A percentile compares a stretch with the other conserved stretches of the same genome.
Conservation (phyloP, 2,113 vertebrate genomes). For the Chionis minor region DNA sequence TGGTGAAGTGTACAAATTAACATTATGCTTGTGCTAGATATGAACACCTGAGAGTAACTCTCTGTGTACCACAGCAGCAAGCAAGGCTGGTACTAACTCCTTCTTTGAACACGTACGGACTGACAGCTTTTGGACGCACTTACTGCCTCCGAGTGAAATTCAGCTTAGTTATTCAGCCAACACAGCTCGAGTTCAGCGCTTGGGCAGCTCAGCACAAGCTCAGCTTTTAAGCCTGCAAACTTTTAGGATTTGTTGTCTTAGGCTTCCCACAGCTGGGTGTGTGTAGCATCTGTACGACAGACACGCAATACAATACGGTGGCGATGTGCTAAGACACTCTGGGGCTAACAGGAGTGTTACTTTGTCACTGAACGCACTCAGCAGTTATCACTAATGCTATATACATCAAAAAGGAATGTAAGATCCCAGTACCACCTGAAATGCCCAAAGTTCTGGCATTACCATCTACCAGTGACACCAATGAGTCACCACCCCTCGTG, state of each 20-base stretch:
- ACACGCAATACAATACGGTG: background rate
- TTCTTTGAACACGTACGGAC: background rate
- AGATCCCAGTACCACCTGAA: background rate
- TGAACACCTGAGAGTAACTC: background rate
- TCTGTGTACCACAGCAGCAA: background rate
- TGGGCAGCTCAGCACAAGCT: background rate
- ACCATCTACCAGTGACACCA: background rate
- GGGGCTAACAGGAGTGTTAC: background rate
- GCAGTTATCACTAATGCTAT: background rate
- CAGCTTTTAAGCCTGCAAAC: background rate
- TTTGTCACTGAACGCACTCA: background rate
- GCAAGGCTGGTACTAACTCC: background rate
- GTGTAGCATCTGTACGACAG: background rate
- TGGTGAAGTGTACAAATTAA: background rate
- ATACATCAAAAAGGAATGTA: background rate
- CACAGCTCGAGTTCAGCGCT: background rate
- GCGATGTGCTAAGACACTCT: too few species aligned
- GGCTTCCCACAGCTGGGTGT: background rate
- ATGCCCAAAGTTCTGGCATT: background rate
- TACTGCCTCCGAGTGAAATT: background rate
- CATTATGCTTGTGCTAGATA: background rate
- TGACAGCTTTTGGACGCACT: background rate
- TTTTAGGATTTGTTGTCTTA: background rate
- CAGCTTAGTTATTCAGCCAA: background rate
- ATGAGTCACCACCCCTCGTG: background rate